phyloP scores from a whole-genome alignment of 2,797 vertebrate species.

The Microchirus variegatus region DNA sequence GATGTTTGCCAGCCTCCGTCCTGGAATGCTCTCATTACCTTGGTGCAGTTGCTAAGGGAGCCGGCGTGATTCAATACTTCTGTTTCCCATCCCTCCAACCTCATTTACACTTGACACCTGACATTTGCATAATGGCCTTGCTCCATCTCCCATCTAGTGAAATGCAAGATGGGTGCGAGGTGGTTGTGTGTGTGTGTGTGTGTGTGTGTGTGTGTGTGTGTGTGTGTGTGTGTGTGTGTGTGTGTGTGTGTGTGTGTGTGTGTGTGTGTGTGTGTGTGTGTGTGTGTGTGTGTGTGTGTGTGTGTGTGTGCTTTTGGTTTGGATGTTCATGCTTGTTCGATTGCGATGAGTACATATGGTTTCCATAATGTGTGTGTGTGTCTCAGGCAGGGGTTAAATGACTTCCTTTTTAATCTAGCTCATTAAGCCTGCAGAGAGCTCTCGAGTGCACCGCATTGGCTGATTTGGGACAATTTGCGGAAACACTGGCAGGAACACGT shows the following conservation, averaged over 20 bases:
- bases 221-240: slow-evolving; percentile 1
- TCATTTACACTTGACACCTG: slow-evolving; percentile 83
- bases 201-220: slow-evolving; percentile 15
- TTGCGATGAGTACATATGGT: slow-evolving; percentile 45
- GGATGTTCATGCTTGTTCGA: slow-evolving; percentile 33
- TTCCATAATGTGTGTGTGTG: slow-evolving; percentile 22
- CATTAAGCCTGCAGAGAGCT: slow-evolving; percentile 69
- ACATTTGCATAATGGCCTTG: slow-evolving; percentile 78
- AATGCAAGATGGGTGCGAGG: slow-evolving; percentile 51
- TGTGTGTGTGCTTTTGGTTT: slow-evolving; percentile 9
- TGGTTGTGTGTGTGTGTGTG: slow-evolving; percentile 7
- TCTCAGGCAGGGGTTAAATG: slow-evolving; percentile 68
- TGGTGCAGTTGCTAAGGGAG: slow-evolving; percentile 69
- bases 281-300: slow-evolving; percentile 10
- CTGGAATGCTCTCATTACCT: slow-evolving; percentile 72
- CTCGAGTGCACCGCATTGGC: slow-evolving; percentile 51
- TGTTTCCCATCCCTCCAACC: slow-evolving; percentile 75
- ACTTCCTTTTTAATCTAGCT: slow-evolving; percentile 72
- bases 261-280: slow-evolving; percentile 10
- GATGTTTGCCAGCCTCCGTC: slow-evolving; percentile 49
- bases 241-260: slow-evolving; percentile 10
- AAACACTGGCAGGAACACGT: slow-evolving; percentile 62
- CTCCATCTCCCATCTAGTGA: slow-evolving; percentile 65
- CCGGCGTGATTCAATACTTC: slow-evolving; percentile 72
- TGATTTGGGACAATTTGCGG: slow-evolving; percentile 70